A percentile compares a stretch with the other conserved stretches of the same genome.
Evolutionary conservation across 2,113 vertebrate species (phyloP).

Genomic region (Raja brachyura): DNA sequence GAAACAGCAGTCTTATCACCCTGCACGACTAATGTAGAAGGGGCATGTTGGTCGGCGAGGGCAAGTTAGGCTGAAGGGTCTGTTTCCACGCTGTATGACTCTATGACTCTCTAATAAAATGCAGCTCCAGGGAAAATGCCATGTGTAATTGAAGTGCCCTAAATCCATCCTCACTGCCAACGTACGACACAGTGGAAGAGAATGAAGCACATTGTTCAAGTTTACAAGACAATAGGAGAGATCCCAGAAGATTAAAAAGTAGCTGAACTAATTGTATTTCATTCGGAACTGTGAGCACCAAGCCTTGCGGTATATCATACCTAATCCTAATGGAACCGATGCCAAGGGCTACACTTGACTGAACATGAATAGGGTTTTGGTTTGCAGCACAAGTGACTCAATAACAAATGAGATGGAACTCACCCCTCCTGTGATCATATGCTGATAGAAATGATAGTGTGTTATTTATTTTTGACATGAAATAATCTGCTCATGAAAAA

Average conservation of each 20-base stretch:
- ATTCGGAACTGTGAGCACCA: background rate
- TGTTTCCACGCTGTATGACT: too few species aligned
- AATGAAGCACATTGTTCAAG: background rate
- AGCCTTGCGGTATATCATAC: background rate
- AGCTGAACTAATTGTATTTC: slow-evolving; percentile 24
- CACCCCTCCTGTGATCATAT: slow-evolving; percentile 18
- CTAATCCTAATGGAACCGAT: slow-evolving; percentile 31
- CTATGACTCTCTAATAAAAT: background rate
- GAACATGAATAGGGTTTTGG: background rate
- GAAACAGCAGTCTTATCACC: background rate
- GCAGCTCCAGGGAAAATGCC: background rate
- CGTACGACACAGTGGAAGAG: background rate
- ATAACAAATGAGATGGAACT: slow-evolving; percentile 7
- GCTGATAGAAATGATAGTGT: background rate
- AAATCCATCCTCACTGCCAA: slow-evolving; percentile 4
- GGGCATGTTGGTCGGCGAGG: too few species aligned
- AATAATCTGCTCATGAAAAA: background rate
- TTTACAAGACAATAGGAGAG: background rate
- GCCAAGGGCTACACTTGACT: slow-evolving; percentile 14
- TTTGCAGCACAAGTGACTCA: background rate
- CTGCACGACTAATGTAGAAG: background rate
- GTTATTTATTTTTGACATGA: slow-evolving; percentile 13
- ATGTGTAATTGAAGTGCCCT: background rate
- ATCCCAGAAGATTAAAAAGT: slow-evolving; percentile 19
- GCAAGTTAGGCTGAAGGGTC: too few species aligned